phyloP scores from a whole-genome alignment of 2,113 vertebrate species.

The Heterotilapia buettikoferi region DNA sequence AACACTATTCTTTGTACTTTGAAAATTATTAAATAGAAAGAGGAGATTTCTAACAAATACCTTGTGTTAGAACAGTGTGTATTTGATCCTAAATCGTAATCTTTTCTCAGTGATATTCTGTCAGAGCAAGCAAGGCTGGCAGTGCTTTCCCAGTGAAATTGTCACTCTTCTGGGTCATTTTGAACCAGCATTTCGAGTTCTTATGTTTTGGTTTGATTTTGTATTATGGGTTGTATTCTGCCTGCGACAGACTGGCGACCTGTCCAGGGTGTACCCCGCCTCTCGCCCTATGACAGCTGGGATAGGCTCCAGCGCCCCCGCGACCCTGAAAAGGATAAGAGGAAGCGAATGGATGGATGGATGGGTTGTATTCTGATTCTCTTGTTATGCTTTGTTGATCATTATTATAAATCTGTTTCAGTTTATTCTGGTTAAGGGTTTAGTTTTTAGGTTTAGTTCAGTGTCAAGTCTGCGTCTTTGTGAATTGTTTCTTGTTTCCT shows the following conservation, averaged over 20 bases:
- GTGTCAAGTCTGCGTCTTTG: background rate
- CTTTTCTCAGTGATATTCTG: background rate
- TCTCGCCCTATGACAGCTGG: background rate
- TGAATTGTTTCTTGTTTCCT: background rate
- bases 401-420: background rate
- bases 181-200: background rate
- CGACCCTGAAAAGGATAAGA: background rate
- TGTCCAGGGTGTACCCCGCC: background rate
- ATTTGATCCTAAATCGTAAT: rapidly evolving
- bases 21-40: background rate
- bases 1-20: background rate
- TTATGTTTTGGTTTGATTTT: background rate
- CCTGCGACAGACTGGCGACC: rapidly evolving
- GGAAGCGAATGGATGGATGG: background rate
- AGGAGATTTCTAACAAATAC: background rate
- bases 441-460: background rate
- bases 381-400: background rate
- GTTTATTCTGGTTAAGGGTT: background rate
- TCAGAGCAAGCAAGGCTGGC: background rate
- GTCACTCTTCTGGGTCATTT: background rate
- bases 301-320: rapidly evolving
- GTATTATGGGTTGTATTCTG: background rate
- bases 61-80: background rate
- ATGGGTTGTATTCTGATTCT: background rate
- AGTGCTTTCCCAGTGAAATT: background rate